Percentiles rank a stretch among this genome's conserved stretches.
Evolutionary conservation across 1,140 invertebrate genomes (phyloP).

Genomic region (Trachymyrmex septentrionalis): DNA sequence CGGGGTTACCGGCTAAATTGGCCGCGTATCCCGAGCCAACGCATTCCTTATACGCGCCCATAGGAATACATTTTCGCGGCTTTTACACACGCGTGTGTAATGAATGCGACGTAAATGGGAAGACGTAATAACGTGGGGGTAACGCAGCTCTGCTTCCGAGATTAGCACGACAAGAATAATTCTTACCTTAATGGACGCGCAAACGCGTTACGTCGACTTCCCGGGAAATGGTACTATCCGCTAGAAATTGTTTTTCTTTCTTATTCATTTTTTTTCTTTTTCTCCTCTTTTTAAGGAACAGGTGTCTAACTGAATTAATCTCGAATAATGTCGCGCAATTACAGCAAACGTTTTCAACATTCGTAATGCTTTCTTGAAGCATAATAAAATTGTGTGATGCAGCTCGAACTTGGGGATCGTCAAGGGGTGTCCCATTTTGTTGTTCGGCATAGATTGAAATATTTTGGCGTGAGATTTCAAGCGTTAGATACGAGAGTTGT

Average conservation of each 20-base stretch:
- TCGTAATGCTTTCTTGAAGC: background rate
- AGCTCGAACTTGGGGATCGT: constrained; percentile 10
- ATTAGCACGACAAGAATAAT: constrained; percentile 54
- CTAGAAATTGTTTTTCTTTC: background rate
- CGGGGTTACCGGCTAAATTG: constrained; percentile 45
- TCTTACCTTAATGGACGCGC: constrained; percentile 38
- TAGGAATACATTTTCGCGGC: constrained; percentile 43
- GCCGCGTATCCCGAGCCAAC: constrained; percentile 21
- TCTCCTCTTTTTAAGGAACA: background rate
- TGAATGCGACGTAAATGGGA: constrained; percentile 57
- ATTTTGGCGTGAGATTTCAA: constrained; percentile 11
- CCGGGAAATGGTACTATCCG: background rate
- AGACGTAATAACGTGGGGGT: constrained; percentile 44
- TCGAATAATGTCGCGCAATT: background rate
- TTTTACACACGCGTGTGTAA: constrained; percentile 43
- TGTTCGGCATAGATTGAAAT: constrained; percentile 39
- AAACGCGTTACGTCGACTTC: background rate
- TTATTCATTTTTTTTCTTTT: background rate
- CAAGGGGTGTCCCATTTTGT: constrained; percentile 22
- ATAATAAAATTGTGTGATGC: constrained; percentile 3
- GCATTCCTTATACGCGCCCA: constrained; percentile 40
- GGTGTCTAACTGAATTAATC: background rate
- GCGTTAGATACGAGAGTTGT: background rate
- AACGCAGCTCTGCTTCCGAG: constrained; percentile 21
- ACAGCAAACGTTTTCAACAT: background rate